Base-by-base conservation (phyloP, 37 sponge, comb jelly and placozoan species). In the Dysidea cf. avara region DNA sequence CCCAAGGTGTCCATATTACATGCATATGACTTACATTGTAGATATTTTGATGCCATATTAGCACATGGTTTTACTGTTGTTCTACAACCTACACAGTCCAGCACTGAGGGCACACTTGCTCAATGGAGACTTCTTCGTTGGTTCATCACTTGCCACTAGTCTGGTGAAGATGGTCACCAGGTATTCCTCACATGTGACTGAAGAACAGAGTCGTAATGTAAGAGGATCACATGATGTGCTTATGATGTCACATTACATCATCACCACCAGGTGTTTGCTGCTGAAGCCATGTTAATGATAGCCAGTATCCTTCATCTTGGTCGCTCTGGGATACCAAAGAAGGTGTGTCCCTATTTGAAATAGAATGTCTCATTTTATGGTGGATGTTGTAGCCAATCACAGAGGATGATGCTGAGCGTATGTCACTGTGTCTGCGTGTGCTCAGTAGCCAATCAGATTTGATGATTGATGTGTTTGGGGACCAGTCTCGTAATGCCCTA, bases 51-150 rank as follows among this genome's bases (percentile, higher is more conserved):
- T n/a, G n/a, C n/a, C n/a, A n/a, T n/a, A n/a, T n/a, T n/a, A n/a
- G n/a, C n/a, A n/a, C n/a, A n/a, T n/a, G n/a, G n/a, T n/a, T n/a
- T n/a, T n/a, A n/a, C n/a, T n/a, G n/a, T n/a, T n/a, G n/a, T n/a
- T n/a, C n/a, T n/a, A n/a, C n/a, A n/a, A n/a, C n/a, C n/a, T n/a
- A n/a, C 26, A 39, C 55, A 97, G 92, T n/a, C 96, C 96, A 25
- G 85, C 85, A 26, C 80, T 99, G 16, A 56, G 99, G 47, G 83
- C 75, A 24, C 86, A 82, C 80, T 80, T 99, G 31, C 80, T 99
- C 39, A 96, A 95, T 7, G 99, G 99, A 11, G 69, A 95, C 53
- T 99, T 95, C 94, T 95, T 92, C 55, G 72, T 99, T 12, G 96
- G 87, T 53, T 75, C 94, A 36, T 85, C 94, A 9, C 77, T 99